Base-by-base conservation (phyloP, 1,140 invertebrate genomes). In the Neomicropteryx cornuta region DNA sequence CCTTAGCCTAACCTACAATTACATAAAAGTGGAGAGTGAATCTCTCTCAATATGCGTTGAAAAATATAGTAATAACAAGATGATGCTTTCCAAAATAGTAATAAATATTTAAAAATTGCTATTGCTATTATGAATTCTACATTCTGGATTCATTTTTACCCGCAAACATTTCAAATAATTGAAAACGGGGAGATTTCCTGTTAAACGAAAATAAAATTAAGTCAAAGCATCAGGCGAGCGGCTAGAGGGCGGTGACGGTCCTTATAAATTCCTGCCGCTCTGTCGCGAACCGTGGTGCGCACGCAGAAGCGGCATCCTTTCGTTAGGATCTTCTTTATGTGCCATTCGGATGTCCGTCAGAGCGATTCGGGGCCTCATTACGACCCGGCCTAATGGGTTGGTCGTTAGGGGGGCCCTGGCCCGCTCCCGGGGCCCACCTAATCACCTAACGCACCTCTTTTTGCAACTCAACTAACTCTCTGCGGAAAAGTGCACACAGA, bases 311-410 rank as follows among this genome's bases (percentile, higher is more conserved):
- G n/a, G n/a, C n/a, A n/a, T n/a, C n/a, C n/a, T n/a, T n/a, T n/a
- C n/a, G n/a, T n/a, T n/a, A n/a, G 36, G 41, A 36, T 43, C 39
- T 43, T 43, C 41, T 43, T 43, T 43, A 43, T 43, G 36, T 22
- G 28, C 29, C 35, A 42, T 46, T 31, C 34, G 24, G 38, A 42
- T 43, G 41, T 46, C 44, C 38, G 42, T 46, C 44, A 43, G 30
- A 41, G 38, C 44, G 37, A 40, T 46, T 46, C 42, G 36, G 30
- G 34, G 36, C 37, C 37, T 46, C 44, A 46, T 46, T 46, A 42
- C 36, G 44, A 33, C 39, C 24, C 38, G 23, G 30, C 36, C 36
- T 36, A 45, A 45, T 39, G 36, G 44, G 31, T 27, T n/a, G n/a
- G n/a, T n/a, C 27, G 13, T 22, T 33, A 42, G 42, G 38, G 42